Base-by-base conservation (phyloP, 2,797 vertebrate genomes). In the Urosaurus nigricauda region DNA sequence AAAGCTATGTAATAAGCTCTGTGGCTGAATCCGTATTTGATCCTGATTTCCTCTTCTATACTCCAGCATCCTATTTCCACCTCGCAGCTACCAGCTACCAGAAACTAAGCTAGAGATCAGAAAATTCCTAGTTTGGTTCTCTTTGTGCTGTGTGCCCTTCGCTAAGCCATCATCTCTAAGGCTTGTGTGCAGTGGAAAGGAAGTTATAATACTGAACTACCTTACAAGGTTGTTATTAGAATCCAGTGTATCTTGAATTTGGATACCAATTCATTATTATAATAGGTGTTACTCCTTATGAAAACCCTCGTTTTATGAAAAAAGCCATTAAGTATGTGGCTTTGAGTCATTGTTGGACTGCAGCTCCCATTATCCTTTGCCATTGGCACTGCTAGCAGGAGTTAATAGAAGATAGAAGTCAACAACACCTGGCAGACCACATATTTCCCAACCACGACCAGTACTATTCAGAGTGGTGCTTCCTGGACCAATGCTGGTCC, bases 241-340 rank as follows among this genome's bases (percentile, higher is more conserved):
- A 63, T 77, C 29, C 71, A 86, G 68, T 13, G 47, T 86, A 79
- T 35, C 14, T 16, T 60, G 74, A 43, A 79, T 60, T 26, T 40
- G 56, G 53, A 68, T 65, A n/a, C 43, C 35, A 70, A 86, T 70
- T 86, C 37, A 51, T 79, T 79, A 79, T 68, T 47, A n/a, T 68
- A 37, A 77, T 60, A 56, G 53, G 17, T 80, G 13, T 81, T 83
- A 21, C 19, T 47, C 51, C 47, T 53, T 75, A 87, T 1, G 29
- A 21, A 63, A 60, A 35, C 68, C 47, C 14, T 85, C 37, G 40
- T 74, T 51, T 74, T 21, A 85, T 74, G 87, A 86, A 79, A 56
- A 84, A 83, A 87, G 8, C 21, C 68, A 17, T 56, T 70, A 60
- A 51, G 68, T 19, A 21, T 74, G 71, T 21, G 35, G 35, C 7